Conservation (phyloP, 2,888 invertebrate genomes). For the Incurvaria masculella region DNA sequence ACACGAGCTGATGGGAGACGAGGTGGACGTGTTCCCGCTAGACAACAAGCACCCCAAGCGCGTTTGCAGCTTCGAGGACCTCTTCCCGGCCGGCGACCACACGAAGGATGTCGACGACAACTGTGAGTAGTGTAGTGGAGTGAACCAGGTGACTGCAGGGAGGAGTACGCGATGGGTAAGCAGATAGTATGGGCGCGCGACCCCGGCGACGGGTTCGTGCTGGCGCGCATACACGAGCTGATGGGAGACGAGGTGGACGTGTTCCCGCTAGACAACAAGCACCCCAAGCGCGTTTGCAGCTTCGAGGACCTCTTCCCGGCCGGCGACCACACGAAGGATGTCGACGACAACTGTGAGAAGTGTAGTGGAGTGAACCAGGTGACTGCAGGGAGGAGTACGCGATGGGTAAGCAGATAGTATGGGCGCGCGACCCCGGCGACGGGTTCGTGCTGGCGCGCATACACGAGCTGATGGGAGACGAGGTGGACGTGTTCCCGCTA, state of each 20-base stretch:
- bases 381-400: not conserved
- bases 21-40: slow-evolving; percentile 60
- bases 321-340: slow-evolving; percentile 86
- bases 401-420: slow-evolving; percentile 83
- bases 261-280: slow-evolving; percentile 61
- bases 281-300: slow-evolving; percentile 67
- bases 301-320: slow-evolving; percentile 90
- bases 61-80: slow-evolving; percentile 77
- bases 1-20: slow-evolving; percentile 80
- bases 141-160: no score
- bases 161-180: slow-evolving; percentile 58
- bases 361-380: no score
- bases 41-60: slow-evolving; percentile 64
- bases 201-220: slow-evolving; percentile 83
- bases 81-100: slow-evolving; percentile 90
- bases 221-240: slow-evolving; percentile 85
- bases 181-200: slow-evolving; percentile 94
- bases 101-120: slow-evolving; percentile 93
- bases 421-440: slow-evolving; percentile 88
- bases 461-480: slow-evolving; percentile 80
- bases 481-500: slow-evolving; percentile 60
- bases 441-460: slow-evolving; percentile 90
- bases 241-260: slow-evolving; percentile 69
- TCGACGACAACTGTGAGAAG: slow-evolving; percentile 97
- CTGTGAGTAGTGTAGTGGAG: no score